Conservation (phyloP, 2,797 vertebrate species). For the Siniperca obscura region DNA sequence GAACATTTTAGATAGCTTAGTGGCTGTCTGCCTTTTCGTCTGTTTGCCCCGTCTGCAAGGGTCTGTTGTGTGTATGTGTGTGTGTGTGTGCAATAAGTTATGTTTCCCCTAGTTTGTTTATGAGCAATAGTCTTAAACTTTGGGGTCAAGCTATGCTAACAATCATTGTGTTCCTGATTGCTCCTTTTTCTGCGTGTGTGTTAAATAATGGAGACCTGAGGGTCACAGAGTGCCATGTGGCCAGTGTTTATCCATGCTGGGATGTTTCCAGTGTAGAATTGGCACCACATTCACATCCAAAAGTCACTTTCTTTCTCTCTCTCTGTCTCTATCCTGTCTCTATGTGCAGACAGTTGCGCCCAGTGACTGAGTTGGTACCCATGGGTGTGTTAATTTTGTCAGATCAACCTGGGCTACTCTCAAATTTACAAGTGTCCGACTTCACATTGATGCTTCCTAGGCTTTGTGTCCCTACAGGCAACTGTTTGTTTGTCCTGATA, state of each 20-base stretch:
- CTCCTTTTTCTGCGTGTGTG: slow-evolving; percentile 18
- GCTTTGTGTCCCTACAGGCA: background rate
- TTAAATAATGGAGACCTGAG: slow-evolving; percentile 33
- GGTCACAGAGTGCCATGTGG: slow-evolving; percentile 53
- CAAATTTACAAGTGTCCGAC: slow-evolving; percentile 37
- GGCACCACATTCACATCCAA: slow-evolving; percentile 34
- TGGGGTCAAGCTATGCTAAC: background rate
- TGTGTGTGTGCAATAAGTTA: background rate
- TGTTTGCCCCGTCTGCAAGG: slow-evolving; percentile 9
- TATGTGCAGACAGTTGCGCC: slow-evolving; percentile 34
- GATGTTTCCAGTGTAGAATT: slow-evolving; percentile 54
- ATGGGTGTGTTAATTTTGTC: slow-evolving; percentile 47
- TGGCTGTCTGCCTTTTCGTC: background rate
- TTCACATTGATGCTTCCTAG: slow-evolving; percentile 26
- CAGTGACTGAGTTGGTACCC: slow-evolving; percentile 36
- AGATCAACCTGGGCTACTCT: slow-evolving; percentile 35
- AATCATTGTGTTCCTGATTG: background rate
- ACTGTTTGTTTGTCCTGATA: slow-evolving; percentile 30
- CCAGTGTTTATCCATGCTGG: slow-evolving; percentile 64
- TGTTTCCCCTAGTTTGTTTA: slow-evolving; percentile 1
- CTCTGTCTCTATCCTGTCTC: slow-evolving; percentile 18
- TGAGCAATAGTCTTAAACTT: background rate
- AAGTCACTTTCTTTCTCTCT: slow-evolving; percentile 5
- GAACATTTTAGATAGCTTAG: slow-evolving; percentile 5
- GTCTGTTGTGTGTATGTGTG: background rate